A percentile compares a stretch with the other conserved stretches of the same genome.
These are phyloP conservation scores for Rynchops niger DNA, from an alignment of 2,113 vertebrate species.

Conservation along the genomic window DNA sequence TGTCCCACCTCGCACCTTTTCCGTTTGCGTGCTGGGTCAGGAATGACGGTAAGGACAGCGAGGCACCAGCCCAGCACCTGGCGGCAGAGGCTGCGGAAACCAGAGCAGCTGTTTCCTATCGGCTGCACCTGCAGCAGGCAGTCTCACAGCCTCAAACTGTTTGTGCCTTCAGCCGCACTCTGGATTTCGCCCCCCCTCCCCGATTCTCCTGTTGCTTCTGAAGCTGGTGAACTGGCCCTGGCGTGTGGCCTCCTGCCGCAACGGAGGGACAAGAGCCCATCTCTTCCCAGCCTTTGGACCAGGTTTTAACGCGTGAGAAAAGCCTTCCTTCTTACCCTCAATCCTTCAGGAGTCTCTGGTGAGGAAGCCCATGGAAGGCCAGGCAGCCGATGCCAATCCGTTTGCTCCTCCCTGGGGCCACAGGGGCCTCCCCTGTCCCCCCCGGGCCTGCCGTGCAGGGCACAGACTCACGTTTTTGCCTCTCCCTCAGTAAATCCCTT, in stretches of 20 bases:
- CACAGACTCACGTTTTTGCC: neutral
- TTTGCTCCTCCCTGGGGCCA: neutral
- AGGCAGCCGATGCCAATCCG: rapidly evolving
- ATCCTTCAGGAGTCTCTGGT: neutral
- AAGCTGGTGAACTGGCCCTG: neutral
- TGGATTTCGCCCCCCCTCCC: neutral
- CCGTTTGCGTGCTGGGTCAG: neutral
- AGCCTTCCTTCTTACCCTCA: neutral
- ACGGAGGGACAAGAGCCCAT: neutral
- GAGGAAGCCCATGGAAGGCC: neutral
- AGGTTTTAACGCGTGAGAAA: neutral
- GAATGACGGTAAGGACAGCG: neutral
- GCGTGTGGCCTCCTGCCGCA: neutral
- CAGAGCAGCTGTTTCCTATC: neutral
- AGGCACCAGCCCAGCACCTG: neutral
- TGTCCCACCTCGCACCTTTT: neutral
- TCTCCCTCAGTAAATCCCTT: neutral
- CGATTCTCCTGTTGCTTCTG: neutral
- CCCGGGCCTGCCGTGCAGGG: neutral
- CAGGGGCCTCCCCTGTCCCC: neutral
- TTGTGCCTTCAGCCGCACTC: neutral
- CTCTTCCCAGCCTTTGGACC: neutral
- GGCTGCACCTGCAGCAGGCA: neutral
- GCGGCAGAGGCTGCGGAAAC: neutral
- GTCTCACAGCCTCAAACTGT: neutral